A percentile compares a stretch with the other conserved stretches of the same genome.
These are phyloP conservation scores for Zygothrica quintamaculata DNA, from an alignment of 2,888 invertebrate genomes.

Conservation along the genomic window DNA sequence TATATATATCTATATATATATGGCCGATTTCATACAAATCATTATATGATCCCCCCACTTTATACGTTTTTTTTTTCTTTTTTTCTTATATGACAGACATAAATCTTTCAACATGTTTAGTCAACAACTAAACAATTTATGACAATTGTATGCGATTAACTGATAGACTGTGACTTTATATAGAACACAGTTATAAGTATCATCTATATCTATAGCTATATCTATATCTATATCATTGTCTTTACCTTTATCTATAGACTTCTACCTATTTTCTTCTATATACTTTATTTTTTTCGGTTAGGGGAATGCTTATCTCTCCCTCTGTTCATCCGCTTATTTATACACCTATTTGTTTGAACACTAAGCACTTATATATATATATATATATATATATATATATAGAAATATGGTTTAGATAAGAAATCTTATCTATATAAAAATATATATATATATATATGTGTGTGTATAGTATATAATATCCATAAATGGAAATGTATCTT, in stretches of 20 bases:
- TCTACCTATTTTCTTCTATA: constrained; percentile 34
- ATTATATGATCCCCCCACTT: constrained; percentile 75
- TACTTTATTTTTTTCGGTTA: not conserved
- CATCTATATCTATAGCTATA: constrained; percentile 24
- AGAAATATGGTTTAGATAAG: constrained; percentile 54
- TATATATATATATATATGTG: constrained; percentile 33
- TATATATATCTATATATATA: constrained; percentile 36
- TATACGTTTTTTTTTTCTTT: no score
- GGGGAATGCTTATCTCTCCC: constrained; percentile 52
- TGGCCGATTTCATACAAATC: constrained; percentile 77
- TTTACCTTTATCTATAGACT: constrained; percentile 37
- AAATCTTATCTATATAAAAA: constrained; percentile 60
- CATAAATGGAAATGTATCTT: constrained; percentile 14
- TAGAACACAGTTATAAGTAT: no score
- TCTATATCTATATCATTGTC: constrained; percentile 36
- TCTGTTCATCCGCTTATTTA: constrained; percentile 67
- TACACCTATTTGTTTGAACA: constrained; percentile 80
- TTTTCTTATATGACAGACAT: constrained; percentile 61
- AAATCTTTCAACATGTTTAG: constrained; percentile 82
- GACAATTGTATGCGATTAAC: constrained; percentile 70
- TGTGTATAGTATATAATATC: constrained; percentile 1
- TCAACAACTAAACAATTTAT: constrained; percentile 79
- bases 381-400: constrained; percentile 23
- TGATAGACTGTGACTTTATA: constrained; percentile 51
- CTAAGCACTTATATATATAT: constrained; percentile 57